Evolutionary conservation across 2,888 invertebrate species (phyloP), one percentile per base, ranked within the genome.

Genomic region (Drosophila siamana): DNA sequence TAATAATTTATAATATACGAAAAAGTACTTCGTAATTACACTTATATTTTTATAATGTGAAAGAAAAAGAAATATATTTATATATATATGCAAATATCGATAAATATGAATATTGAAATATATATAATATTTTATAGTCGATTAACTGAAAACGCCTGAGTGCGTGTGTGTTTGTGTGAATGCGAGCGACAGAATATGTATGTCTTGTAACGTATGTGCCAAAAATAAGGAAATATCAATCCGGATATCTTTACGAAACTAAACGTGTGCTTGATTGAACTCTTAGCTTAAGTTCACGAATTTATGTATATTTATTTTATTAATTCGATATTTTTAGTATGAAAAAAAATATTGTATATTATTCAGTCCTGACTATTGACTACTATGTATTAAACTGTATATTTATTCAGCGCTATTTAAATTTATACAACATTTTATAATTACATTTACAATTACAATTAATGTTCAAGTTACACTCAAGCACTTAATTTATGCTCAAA

Each of bases 151-250:
- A 40, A 28, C 43, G 64, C 38, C 28, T 3, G 8, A 28, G 19
- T 8, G 26, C 59, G 57, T 64, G 64, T 16, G 64, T 73, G 54
- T 33, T 51, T 63, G 75, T 16, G 40, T 36, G 44, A 52, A 19
- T 48, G 13, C 50, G 47, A 50, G 40, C 54, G 28, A 26, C 4
- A 73, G 60, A 65, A 47, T 60, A 19, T 63, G 40, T 47, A 36
- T 65, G 63, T 77, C 56, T 69, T 80, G 55, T 63, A 67, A 81
- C 70, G 69, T 86, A 86, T 88, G 87, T 88, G 89, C 87, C 89
- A 88, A 88, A 87, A 81, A 85, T 46, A 55, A 69, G 54, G 38
- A 52, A 38, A 55, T 48, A 46, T 44, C 62, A 64, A 48, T 48
- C 65, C 66, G 61, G 61, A 74, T 36, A 59, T 69, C 55, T 52